Evolutionary conservation across 2,888 invertebrate species (phyloP), one percentile per base, ranked within the genome.

Genomic region (Clanis bilineata): DNA sequence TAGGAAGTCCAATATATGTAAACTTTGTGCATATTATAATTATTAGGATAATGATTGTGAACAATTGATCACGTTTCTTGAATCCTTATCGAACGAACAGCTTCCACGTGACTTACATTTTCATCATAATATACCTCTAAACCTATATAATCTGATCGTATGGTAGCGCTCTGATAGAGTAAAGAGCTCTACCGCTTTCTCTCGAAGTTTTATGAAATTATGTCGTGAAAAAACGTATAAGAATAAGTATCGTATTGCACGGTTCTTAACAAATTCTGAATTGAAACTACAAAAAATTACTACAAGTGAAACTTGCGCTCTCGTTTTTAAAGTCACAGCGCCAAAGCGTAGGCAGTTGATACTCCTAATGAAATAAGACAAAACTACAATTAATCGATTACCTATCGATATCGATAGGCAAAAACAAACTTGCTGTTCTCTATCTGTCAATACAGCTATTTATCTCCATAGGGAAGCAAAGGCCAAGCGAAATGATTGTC

Each of bases 1-100:
- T 4, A 51, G 15, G 51, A 32, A 51, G 10, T 32, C 28, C 18
- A 10, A 18, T 32, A 18, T 18, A 32, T 58, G 47, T 58, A 25
- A 25, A 21, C 51, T 39, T 51, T n/a, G n/a, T n/a, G n/a, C n/a
- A n/a, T n/a, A n/a, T n/a, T n/a, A n/a, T n/a, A n/a, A n/a, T n/a
- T 39, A 51, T 58, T 51, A 51, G 47, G 51, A 51, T 39, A 55
- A 23, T 44, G 36, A 22, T 43, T 69, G 77, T 74, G 72, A 74
- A 79, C 76, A 85, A 86, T 85, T 78, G 76, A 81, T 82, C 81
- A 82, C 77, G 77, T 77, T 81, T 74, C 70, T 72, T 68, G 64
- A 74, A 70, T 71, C 72, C 76, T 86, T 86, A 87, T 86, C 86
- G 78, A n/a, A n/a, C n/a, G n/a, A 74, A 64, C 63, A 57, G 68